Base-by-base conservation (phyloP, 2,113 vertebrate species). In the Suricata suricatta region DNA sequence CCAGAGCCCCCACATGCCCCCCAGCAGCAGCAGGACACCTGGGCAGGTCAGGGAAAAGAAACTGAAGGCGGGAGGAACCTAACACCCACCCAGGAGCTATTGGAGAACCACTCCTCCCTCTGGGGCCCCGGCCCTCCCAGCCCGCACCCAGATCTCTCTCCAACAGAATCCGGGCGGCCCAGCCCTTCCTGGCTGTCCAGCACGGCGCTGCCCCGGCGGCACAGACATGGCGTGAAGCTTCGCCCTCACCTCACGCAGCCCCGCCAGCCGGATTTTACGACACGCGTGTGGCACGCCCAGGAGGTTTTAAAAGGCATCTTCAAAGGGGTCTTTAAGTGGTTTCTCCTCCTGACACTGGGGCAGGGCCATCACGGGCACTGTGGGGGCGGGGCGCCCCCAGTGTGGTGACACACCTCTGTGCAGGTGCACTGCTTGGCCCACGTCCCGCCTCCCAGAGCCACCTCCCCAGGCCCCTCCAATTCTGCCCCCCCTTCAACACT, bases 201-300 rank as follows among this genome's bases (percentile, higher is more conserved):
- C 41, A 31, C 3, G 16, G 41, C n/a, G 16, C 41, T 10, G 16
- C 44, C 47, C 27, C 1, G 23, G 38, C 71, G 3, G 72, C 5
- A 50, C 4, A 2, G 3, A 8, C 35, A 11, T 5, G 23, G 5
- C n/a, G 13, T 23, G 23, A n/a, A 71, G 35, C 35, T n/a, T 10
- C 1, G 0, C 27, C 33, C n/a, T 52, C n/a, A 25, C 63, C 71
- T 41, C 3, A 0, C 0, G 13, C 23, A 35, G 29, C 33, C 13
- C 50, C 25, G 35, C 5, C 25, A 33, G 23, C 5, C 2, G 12
- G 4, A 0, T 13, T 38, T 19, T 21, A 57, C 3, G 15, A 54
- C 44, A 17, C 57, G 63, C 3, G 4, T 35, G 60, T 3, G 5
- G 7, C 21, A 23, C 0, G 7, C 64, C 33, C 31, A 12, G 17